A percentile compares a stretch with the other conserved stretches of the same genome.
Evolutionary conservation across 2,888 invertebrate genomes (phyloP).

Genomic region (Acleris laterana): DNA sequence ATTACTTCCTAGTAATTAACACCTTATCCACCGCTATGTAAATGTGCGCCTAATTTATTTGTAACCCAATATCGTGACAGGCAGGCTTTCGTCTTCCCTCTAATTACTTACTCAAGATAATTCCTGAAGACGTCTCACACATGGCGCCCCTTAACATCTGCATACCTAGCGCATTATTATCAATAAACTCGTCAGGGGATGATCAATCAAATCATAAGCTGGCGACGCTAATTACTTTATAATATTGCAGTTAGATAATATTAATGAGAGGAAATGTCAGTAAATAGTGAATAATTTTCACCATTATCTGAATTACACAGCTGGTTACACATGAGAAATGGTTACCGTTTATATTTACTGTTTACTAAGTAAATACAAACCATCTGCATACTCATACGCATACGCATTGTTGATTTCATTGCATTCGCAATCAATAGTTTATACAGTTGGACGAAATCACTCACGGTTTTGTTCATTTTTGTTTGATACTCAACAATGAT

Average conservation of each 20-base stretch:
- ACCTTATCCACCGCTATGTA: conserved; percentile 4
- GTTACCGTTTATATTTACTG: not conserved
- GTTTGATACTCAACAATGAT: too few relatives aligned
- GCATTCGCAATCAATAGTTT: too few relatives aligned
- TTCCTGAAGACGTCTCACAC: conserved; percentile 40
- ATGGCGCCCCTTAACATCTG: conserved; percentile 29
- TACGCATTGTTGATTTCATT: too few relatives aligned
- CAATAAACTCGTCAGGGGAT: conserved; percentile 43
- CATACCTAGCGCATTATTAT: conserved; percentile 29
- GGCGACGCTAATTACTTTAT: conserved; percentile 52
- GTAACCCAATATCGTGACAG: conserved; percentile 43
- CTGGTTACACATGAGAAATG: conserved; percentile 1
- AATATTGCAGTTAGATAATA: conserved; percentile 31
- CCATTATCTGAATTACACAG: conserved; percentile 17
- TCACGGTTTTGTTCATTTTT: too few relatives aligned
- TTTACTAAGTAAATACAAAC: too few relatives aligned
- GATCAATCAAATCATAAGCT: conserved; percentile 49
- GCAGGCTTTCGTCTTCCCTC: conserved; percentile 37
- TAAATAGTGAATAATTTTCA: conserved; percentile 29
- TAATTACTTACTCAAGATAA: conserved; percentile 48
- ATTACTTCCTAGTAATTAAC: conserved; percentile 20
- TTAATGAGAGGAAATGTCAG: conserved; percentile 16
- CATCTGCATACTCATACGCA: too few relatives aligned
- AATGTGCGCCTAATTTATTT: conserved; percentile 34
- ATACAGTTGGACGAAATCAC: too few relatives aligned